These are phyloP conservation scores for Maniola jurtina DNA, from an alignment of 1,140 invertebrate genomes.

Conservation along the genomic window DNA sequence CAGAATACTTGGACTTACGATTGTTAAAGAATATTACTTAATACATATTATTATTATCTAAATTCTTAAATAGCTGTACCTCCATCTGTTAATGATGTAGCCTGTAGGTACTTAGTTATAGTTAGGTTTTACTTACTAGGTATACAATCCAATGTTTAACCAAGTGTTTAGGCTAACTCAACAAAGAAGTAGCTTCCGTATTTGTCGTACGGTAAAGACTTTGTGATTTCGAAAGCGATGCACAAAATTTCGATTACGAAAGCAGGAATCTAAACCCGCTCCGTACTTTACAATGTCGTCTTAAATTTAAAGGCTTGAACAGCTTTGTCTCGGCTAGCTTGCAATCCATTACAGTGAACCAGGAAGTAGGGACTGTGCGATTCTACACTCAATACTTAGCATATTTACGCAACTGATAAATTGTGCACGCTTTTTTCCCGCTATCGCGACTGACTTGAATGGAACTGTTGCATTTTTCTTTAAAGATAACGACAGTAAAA, in stretches of 20 bases:
- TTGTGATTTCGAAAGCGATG: neutral
- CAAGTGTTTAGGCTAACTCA: too few relatives aligned
- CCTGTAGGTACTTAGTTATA: too few relatives aligned
- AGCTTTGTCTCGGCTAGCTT: constrained; percentile 69
- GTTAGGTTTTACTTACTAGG: too few relatives aligned
- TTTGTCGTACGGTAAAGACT: too few relatives aligned
- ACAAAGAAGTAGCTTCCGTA: too few relatives aligned
- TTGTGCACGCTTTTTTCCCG: constrained; percentile 52
- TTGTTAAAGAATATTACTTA: too few relatives aligned
- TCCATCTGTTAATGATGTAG: too few relatives aligned
- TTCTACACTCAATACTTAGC: constrained; percentile 58
- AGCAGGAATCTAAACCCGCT: constrained; percentile 24
- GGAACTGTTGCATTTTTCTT: constrained; percentile 67
- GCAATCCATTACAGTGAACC: constrained; percentile 66
- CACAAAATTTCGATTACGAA: neutral
- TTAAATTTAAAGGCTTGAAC: constrained; percentile 47
- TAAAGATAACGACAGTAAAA: constrained; percentile 39
- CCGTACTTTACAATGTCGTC: constrained; percentile 25
- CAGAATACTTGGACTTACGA: too few relatives aligned
- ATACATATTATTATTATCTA: too few relatives aligned
- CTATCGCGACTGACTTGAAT: constrained; percentile 58
- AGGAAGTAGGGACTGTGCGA: constrained; percentile 47
- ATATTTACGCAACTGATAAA: constrained; percentile 71
- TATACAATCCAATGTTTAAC: too few relatives aligned
- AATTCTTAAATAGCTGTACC: too few relatives aligned